Evolutionary conservation across 2,797 vertebrate species (phyloP).

Genomic region (Nothura maculosa): DNA sequence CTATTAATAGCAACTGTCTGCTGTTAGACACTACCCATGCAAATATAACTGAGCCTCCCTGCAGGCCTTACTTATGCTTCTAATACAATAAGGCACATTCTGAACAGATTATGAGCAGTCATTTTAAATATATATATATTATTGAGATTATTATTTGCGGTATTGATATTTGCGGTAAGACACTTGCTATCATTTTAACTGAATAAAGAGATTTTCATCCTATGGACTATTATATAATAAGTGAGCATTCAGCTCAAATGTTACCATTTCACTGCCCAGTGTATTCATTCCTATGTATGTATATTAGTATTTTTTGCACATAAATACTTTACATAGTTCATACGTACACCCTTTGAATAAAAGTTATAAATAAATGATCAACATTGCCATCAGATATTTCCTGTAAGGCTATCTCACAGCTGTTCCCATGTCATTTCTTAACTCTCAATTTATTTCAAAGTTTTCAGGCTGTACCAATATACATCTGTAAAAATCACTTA

Average conservation of each 20-base stretch:
- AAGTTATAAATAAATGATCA: neutral
- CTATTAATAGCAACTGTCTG: neutral
- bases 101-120: neutral
- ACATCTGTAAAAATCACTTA: constrained; percentile 39
- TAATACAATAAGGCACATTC: neutral
- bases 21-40: neutral
- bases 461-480: neutral
- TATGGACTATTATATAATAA: neutral
- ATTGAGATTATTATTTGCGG: neutral
- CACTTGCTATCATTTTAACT: neutral
- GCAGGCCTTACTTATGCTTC: neutral
- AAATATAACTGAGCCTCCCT: neutral
- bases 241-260: neutral
- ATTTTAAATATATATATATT: neutral
- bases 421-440: constrained; percentile 17
- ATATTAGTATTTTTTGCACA: neutral
- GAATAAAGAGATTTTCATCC: neutral
- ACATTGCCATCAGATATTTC: neutral
- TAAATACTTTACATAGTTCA: neutral
- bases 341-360: neutral
- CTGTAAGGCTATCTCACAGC: neutral
- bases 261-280: neutral
- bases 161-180: neutral
- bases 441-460: constrained; percentile 37
- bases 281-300: neutral